phyloP scores from a whole-genome alignment of 2,888 invertebrate genomes.

The Tipula helvola region DNA sequence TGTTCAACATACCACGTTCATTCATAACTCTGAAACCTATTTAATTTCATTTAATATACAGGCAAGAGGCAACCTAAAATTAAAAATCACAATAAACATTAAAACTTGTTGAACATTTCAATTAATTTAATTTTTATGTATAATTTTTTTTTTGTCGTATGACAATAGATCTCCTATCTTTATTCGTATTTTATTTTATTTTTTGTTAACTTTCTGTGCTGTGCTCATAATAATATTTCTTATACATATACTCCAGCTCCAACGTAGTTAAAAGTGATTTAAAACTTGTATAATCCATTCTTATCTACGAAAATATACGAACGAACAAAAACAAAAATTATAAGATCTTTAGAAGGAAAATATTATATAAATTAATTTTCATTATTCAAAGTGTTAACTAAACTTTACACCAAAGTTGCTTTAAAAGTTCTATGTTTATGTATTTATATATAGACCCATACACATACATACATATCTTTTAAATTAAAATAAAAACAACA shows the following conservation, averaged over 20 bases:
- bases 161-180: background rate
- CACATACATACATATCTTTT: background rate
- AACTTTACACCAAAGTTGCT: background rate
- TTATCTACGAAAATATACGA: background rate
- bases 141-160: background rate
- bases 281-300: background rate
- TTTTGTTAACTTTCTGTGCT: background rate
- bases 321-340: background rate
- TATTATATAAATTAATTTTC: background rate
- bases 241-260: background rate
- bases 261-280: background rate
- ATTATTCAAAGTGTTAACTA: background rate
- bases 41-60: background rate
- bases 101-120: conserved; percentile 4
- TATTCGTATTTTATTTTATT: background rate
- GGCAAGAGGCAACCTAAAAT: background rate
- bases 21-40: background rate
- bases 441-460: background rate
- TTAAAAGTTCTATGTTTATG: background rate
- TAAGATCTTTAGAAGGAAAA: background rate
- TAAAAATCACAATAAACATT: background rate
- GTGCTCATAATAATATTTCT: background rate
- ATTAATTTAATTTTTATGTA: background rate
- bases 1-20: background rate
- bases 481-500: background rate